phyloP scores from a whole-genome alignment of 1,140 invertebrate species.

The Berghia stephanieae region DNA sequence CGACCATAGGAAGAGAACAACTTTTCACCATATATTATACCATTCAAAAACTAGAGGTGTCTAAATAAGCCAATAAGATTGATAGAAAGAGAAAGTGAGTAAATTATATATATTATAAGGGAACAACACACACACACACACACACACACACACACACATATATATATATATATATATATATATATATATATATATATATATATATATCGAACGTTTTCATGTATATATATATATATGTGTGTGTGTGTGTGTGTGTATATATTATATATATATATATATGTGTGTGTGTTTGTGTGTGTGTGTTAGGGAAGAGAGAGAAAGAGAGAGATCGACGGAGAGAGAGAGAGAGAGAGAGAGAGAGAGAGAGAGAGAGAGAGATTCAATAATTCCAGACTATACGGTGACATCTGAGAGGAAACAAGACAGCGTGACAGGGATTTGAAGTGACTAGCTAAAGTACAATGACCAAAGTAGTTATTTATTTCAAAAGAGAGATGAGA shows the following conservation, averaged over 20 bases:
- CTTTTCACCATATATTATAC: background rate
- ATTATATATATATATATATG: background rate
- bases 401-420: background rate
- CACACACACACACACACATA: conserved; percentile 12
- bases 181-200: background rate
- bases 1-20: background rate
- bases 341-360: conserved; percentile 12
- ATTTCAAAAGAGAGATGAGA: background rate
- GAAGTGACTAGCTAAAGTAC: background rate
- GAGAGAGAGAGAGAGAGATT: conserved; percentile 9
- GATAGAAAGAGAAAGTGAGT: too few species aligned
- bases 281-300: background rate
- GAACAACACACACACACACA: conserved; percentile 14
- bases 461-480: background rate
- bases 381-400: background rate
- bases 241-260: background rate
- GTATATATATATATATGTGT: background rate
- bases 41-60: background rate
- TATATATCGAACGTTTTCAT: background rate
- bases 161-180: background rate
- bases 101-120: too few species aligned
- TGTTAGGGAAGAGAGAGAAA: background rate
- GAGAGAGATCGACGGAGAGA: background rate
- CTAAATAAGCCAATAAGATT: background rate
- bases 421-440: background rate